Percentiles rank a stretch among this genome's conserved stretches.
Evolutionary conservation across 2,113 vertebrate species (phyloP).

Genomic region (Campylorhamphus procurvoides): DNA sequence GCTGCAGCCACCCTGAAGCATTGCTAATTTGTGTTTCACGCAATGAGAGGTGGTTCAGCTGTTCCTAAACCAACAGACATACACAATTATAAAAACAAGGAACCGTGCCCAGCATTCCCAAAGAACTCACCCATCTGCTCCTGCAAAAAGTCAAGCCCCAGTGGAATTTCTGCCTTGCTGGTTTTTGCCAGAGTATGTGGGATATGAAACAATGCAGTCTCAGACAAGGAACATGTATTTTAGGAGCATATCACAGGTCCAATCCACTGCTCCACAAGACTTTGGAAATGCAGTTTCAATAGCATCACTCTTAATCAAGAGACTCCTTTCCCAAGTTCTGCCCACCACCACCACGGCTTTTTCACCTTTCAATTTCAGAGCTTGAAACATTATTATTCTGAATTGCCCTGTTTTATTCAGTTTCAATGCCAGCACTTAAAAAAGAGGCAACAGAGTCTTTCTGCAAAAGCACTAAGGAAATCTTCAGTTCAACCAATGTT

Average conservation of each 20-base stretch:
- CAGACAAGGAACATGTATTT: not conserved
- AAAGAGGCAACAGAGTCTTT: not conserved
- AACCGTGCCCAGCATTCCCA: rapidly evolving
- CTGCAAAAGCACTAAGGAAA: not conserved
- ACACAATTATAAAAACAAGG: not conserved
- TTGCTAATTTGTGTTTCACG: not conserved
- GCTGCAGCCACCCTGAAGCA: not conserved
- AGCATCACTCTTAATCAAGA: not conserved
- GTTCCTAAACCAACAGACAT: not conserved
- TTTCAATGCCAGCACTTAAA: not conserved
- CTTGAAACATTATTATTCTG: not conserved
- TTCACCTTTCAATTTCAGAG: not conserved
- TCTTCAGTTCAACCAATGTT: not conserved
- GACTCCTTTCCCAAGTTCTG: not conserved
- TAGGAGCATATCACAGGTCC: not conserved
- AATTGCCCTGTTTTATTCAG: not conserved
- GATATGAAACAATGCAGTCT: not conserved
- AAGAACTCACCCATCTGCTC: not conserved
- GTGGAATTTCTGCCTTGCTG: not conserved
- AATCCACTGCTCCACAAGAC: not conserved
- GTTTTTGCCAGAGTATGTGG: rapidly evolving
- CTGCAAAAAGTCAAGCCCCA: not conserved
- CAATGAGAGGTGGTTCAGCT: not conserved
- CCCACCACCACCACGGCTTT: not conserved
- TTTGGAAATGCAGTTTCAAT: not conserved